A percentile compares a stretch with the other conserved stretches of the same genome.
Evolutionary conservation across 2,113 vertebrate genomes (phyloP).

Genomic region (Apeltes quadracus): DNA sequence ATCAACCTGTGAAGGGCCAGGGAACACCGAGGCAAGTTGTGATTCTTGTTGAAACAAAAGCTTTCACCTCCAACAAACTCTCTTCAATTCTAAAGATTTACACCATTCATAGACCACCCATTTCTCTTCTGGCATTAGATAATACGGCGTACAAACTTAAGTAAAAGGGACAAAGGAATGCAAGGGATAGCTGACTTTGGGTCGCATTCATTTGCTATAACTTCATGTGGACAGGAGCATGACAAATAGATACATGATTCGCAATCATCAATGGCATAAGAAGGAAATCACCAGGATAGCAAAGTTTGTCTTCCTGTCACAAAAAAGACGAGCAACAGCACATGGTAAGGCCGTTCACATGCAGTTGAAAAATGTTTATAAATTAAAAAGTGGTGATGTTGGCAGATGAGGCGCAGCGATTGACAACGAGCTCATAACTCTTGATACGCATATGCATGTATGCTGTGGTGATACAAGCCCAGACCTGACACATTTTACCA

Average conservation of each 20-base stretch:
- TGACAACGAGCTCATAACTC: slow-evolving; percentile 48
- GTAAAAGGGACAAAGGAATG: slow-evolving; percentile 27
- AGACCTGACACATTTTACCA: slow-evolving; percentile 34
- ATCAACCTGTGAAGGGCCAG: slow-evolving; percentile 77
- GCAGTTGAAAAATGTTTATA: slow-evolving; percentile 70
- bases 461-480: slow-evolving; percentile 38
- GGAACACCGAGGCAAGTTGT: slow-evolving; percentile 66
- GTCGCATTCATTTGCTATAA: slow-evolving; percentile 67
- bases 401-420: slow-evolving; percentile 58
- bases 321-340: slow-evolving; percentile 48
- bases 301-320: slow-evolving; percentile 54
- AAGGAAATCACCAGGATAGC: slow-evolving; percentile 33
- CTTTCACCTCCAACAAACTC: slow-evolving; percentile 31
- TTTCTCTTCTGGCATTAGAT: slow-evolving; percentile 55
- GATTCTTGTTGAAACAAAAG: slow-evolving; percentile 51
- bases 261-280: slow-evolving; percentile 51
- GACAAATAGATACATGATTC: slow-evolving; percentile 51
- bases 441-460: slow-evolving; percentile 51
- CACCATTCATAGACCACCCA: slow-evolving; percentile 51
- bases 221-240: slow-evolving; percentile 43
- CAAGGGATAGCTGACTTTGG: slow-evolving; percentile 37
- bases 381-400: slow-evolving; percentile 64
- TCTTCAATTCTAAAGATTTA: slow-evolving; percentile 43
- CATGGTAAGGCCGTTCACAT: slow-evolving; percentile 42
- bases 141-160: slow-evolving; percentile 40